These are phyloP conservation scores for Parazoanthus atlanticus DNA, from an alignment of 92 coral and sea anemone species.

Conservation along the genomic window DNA sequence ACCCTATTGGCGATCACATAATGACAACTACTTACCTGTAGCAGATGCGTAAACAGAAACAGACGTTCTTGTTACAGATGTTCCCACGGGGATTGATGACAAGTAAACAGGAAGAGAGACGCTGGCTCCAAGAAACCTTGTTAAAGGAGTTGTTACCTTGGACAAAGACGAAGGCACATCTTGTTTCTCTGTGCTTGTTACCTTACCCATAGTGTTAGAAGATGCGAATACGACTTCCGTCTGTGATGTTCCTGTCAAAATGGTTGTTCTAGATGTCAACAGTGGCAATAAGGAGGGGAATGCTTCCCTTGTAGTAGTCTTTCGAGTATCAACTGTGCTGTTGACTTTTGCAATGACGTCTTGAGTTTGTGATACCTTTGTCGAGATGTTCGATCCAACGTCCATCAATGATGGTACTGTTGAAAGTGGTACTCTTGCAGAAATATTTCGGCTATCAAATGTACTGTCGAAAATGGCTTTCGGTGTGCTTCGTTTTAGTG, in stretches of 20 bases:
- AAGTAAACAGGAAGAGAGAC: not conserved
- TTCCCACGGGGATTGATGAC: not conserved
- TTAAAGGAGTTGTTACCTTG: not conserved
- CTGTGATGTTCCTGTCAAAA: not conserved
- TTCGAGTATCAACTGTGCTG: not conserved
- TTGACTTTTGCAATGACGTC: not conserved
- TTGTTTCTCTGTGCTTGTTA: not conserved
- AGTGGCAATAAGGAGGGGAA: not conserved
- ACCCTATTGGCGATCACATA: not conserved
- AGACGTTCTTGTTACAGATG: not conserved
- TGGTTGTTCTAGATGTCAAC: not conserved
- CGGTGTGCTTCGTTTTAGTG: not conserved
- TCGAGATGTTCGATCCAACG: not conserved
- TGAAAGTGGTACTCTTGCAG: not conserved
- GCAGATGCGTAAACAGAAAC: not conserved
- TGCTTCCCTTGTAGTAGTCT: not conserved
- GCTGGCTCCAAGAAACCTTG: not conserved
- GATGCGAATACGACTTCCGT: not conserved
- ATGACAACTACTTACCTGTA: not conserved
- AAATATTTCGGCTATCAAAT: not conserved
- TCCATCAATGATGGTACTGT: not conserved
- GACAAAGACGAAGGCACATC: not conserved
- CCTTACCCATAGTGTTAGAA: not conserved
- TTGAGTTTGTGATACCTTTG: not conserved
- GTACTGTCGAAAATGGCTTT: not conserved